Evolutionary conservation across 2,113 vertebrate species (phyloP), one percentile per base, ranked within the genome.

Genomic region (Grammomys dolichurus): DNA sequence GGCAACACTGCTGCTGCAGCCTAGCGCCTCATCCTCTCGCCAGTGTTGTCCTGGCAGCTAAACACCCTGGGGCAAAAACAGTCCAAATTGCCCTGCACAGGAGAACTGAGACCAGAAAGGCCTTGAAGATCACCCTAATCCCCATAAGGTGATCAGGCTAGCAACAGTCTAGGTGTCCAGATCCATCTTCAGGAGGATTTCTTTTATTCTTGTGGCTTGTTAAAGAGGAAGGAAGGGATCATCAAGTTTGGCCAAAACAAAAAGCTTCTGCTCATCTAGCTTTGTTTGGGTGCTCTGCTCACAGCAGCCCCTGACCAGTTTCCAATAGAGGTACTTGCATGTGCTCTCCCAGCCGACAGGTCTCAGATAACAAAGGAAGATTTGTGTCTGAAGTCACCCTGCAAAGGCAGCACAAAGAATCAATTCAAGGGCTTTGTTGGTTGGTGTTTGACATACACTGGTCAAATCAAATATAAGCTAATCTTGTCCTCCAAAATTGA

Each of bases 301-400:
- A 82, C 22, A 86, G 97, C 95, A 88, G 97, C 97, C 98, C 97
- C 96, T 13, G 70, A 90, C 88, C 96, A 97, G 98, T 96, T 98
- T 97, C 97, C 98, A 97, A 95, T 84, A 93, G 98, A 98, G 98
- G 98, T 98, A 98, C 98, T 98, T 97, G 95, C 96, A 95, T 94
- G 98, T 92, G 95, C 96, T 97, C 96, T 97, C 26, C 80, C 96
- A 51, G 84, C 75, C 10, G 0, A 65, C 90, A 89, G 26, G 4
- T 94, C 91, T 99, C 99, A 99, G 96, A 99, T 99, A 97, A 99
- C 98, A 56, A 99, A 99, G 0, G 99, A 99, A 19, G 99, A 99
- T 98, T 99, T 99, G 98, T 99, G 99, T 96, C 99, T 99, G 98
- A 99, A 99, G 98, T 99, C 99, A 0, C 99, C 99, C 99, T 99